Conservation (phyloP, 1,140 invertebrate species). For the Gryllus bimaculatus region DNA sequence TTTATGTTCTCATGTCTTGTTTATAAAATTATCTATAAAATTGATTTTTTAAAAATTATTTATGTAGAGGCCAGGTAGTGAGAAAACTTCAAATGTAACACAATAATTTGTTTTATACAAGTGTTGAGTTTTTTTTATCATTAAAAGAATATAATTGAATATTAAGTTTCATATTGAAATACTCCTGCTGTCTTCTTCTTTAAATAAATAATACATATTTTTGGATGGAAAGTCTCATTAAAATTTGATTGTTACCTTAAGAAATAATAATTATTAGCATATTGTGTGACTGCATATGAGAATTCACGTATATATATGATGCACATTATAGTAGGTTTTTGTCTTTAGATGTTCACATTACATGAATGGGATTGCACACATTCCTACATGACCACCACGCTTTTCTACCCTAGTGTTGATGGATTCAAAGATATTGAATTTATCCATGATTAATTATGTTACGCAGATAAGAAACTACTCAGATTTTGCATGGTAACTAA, state of each 20-base stretch:
- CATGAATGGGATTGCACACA: not conserved
- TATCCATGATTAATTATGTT: slow-evolving; percentile 1
- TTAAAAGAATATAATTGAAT: slow-evolving; percentile 6
- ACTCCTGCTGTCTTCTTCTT: not conserved
- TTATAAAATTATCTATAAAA: slow-evolving; percentile 6
- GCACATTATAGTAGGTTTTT: not conserved
- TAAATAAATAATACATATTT: not conserved
- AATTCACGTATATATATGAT: not conserved
- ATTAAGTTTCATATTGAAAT: not conserved
- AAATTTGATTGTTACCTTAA: not conserved
- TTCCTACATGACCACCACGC: not conserved
- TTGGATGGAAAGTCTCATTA: not conserved
- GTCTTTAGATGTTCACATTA: not conserved
- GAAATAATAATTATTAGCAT: slow-evolving; percentile 2
- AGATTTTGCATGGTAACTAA: slow-evolving; percentile 5
- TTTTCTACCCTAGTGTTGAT: not conserved
- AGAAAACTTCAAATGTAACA: slow-evolving; percentile 2
- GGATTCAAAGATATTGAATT: not conserved
- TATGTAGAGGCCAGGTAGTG: slow-evolving; percentile 3
- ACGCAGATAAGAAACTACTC: slow-evolving; percentile 1
- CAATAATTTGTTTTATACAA: not conserved
- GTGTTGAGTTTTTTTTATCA: not conserved
- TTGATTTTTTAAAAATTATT: slow-evolving; percentile 2
- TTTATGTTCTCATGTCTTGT: not conserved
- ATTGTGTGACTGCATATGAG: slow-evolving; percentile 4